These are phyloP conservation scores for Orthosia incerta DNA, from an alignment of 2,888 invertebrate genomes.

Conservation along the genomic window DNA sequence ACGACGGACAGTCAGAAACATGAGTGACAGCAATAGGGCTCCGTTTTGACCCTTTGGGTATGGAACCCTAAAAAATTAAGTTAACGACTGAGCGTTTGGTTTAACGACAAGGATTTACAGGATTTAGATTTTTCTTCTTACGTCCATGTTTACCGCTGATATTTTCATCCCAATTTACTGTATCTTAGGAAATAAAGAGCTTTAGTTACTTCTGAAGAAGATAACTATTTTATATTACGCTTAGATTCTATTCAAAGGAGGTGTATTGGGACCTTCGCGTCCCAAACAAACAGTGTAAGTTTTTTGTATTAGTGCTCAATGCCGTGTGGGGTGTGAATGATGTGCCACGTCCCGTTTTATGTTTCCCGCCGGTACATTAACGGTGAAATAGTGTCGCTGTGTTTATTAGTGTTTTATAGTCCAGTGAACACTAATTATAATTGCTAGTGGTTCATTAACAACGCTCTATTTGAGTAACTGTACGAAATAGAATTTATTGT, in stretches of 20 bases:
- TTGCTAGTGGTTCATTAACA: slow-evolving; percentile 55
- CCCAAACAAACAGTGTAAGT: slow-evolving; percentile 57
- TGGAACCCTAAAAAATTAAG: slow-evolving; percentile 2
- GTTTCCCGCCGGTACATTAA: slow-evolving; percentile 71
- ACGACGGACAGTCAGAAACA: too few species aligned
- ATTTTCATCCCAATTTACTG: slow-evolving; percentile 39
- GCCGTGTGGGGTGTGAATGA: slow-evolving; percentile 63
- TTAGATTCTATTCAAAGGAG: slow-evolving; percentile 23
- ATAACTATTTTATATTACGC: slow-evolving; percentile 15
- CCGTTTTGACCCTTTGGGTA: too few species aligned
- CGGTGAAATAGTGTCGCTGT: slow-evolving; percentile 62
- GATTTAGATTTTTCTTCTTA: slow-evolving; percentile 35
- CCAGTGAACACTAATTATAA: slow-evolving; percentile 51
- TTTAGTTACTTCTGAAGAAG: slow-evolving; percentile 17
- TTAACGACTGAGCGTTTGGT: slow-evolving; percentile 11
- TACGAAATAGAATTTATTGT: slow-evolving; percentile 30
- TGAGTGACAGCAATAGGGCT: too few species aligned
- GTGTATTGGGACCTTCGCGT: slow-evolving; percentile 37
- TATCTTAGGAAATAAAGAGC: slow-evolving; percentile 23
- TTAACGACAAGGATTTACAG: slow-evolving; percentile 14
- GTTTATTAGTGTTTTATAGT: slow-evolving; percentile 68
- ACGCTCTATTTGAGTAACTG: slow-evolving; percentile 47
- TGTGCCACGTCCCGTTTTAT: slow-evolving; percentile 66
- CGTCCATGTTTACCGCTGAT: slow-evolving; percentile 25
- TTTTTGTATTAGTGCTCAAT: slow-evolving; percentile 60